Evolutionary conservation across 2,797 vertebrate genomes (phyloP).

Genomic region (Acanthiza pusilla): DNA sequence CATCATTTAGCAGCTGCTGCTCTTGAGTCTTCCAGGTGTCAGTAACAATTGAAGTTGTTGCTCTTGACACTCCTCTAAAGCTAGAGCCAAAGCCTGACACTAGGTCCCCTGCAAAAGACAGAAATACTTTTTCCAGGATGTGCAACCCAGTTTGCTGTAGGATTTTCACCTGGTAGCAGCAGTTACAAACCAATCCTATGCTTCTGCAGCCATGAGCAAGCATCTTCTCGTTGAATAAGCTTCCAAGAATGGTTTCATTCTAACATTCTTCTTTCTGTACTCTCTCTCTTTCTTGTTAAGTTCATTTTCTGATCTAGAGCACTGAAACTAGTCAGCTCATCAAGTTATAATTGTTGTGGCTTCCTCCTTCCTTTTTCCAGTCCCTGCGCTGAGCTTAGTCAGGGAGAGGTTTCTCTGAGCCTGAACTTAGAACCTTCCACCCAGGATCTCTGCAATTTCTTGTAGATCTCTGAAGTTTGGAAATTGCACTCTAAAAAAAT

Average conservation of each 20-base stretch:
- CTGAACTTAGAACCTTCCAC: background rate
- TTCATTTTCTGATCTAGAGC: background rate
- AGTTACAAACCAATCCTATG: background rate
- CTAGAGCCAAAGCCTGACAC: background rate
- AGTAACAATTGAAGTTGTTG: background rate
- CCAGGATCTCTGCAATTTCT: background rate
- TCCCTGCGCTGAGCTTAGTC: rapidly evolving
- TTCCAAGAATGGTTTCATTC: background rate
- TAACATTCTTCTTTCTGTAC: background rate
- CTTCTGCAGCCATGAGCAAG: background rate
- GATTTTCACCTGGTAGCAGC: background rate
- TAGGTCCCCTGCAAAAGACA: background rate
- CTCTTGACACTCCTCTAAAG: background rate
- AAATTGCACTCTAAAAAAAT: background rate
- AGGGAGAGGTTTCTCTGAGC: background rate
- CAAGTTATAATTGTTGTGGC: rapidly evolving
- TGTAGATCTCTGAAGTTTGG: background rate
- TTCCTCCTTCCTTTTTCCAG: background rate
- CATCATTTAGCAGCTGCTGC: background rate
- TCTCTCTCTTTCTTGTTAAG: background rate
- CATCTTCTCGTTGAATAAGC: background rate
- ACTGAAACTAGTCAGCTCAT: background rate
- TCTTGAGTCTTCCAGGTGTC: background rate
- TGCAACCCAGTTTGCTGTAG: background rate
- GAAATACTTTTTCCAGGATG: background rate